Evolutionary conservation across 2,888 invertebrate species (phyloP), one percentile per base, ranked within the genome.

Genomic region (Caenorhabditis virilis): DNA sequence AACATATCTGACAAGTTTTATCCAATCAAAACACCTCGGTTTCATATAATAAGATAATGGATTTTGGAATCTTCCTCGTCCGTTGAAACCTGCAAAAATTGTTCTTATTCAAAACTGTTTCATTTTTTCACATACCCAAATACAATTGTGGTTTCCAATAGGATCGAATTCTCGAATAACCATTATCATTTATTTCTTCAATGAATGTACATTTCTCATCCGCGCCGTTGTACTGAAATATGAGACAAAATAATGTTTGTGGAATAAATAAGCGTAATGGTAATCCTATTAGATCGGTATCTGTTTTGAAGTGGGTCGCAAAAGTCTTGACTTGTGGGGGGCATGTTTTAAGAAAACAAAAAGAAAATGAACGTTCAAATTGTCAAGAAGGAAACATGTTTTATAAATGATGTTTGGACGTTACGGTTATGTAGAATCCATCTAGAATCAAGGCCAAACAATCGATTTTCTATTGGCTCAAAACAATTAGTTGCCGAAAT

Each of bases 1-100:
- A 2, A 72, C 63, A 54, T 64, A 72, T 15, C 72, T 52, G 20
- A 63, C 66, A 11, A 69, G 53, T 45, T 72, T 72, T 36, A 67
- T 61, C 63, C 65, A 72, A 25, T 56, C 47, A 38, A 69, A 69
- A 16, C 69, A 66, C 38, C 61, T 49, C 9, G 67, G 63, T 16
- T 61, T 51, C 9, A 53, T 18, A 13, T 41, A 16, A 39, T 62
- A 62, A 5, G 69, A 64, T 1, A 47, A 15, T 3, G 72, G 69
- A 20, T 62, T 64, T 53, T 69, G 69, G 23, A 67, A 72, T 15
- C 63, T 48, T 15, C 71, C 71, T 22, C 68, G 60, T 11, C 65
- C 47, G 16, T 71, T 68, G 42, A 71, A 71, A 16, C 70, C 70
- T 70, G 50, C n/a, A 60, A 48, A 7, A 13, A 9, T 48, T 4